Percentiles rank a stretch among this genome's conserved stretches.
Evolutionary conservation across 2,888 invertebrate species (phyloP).

Genomic region (Deroplatys truncata): DNA sequence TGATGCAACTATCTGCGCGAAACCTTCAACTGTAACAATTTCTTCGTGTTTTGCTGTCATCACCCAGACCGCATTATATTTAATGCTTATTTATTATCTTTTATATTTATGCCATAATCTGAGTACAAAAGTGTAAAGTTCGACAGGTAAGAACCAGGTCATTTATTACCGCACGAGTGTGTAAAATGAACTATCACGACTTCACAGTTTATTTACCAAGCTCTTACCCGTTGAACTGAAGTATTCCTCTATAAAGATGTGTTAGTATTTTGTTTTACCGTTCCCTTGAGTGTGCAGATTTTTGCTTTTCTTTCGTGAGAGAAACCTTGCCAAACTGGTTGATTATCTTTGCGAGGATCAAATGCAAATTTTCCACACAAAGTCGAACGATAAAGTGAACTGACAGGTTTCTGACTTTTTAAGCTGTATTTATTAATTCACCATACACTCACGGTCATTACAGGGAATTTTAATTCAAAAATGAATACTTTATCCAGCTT

Average conservation of each 20-base stretch:
- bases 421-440: neutral
- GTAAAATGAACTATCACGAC: neutral
- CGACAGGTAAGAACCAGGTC: neutral
- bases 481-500: neutral
- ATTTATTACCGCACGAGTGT: neutral
- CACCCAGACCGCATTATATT: neutral
- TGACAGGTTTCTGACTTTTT: neutral
- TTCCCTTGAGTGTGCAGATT: neutral
- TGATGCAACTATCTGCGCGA: too few relatives aligned
- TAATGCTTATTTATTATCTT: neutral
- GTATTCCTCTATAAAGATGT: neutral
- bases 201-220: neutral
- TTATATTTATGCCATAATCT: neutral
- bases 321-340: neutral
- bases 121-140: neutral
- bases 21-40: neutral
- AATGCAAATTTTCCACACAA: too few relatives aligned
- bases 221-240: neutral
- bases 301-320: neutral
- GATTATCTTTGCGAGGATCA: neutral
- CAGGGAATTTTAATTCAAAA: neutral
- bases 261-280: neutral
- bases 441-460: neutral
- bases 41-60: neutral
- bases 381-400: neutral